These are phyloP conservation scores for Heliconius melpomene DNA, from an alignment of 1,140 invertebrate genomes.

Conservation along the genomic window DNA sequence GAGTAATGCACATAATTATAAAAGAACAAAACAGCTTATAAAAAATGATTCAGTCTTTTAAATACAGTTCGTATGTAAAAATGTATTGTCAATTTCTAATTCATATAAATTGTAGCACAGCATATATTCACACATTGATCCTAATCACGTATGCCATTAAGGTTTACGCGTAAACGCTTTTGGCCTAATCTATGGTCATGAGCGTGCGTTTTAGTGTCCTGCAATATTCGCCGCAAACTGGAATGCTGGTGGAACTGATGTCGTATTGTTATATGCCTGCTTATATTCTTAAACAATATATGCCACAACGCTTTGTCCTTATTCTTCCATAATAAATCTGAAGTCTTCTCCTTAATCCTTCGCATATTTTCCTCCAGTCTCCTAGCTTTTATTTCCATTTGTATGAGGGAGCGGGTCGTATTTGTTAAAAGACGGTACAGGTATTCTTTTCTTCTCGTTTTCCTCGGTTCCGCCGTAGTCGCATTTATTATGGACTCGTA, in stretches of 20 bases:
- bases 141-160: slow-evolving; percentile 16
- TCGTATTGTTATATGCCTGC: slow-evolving; percentile 76
- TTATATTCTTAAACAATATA: slow-evolving; percentile 80
- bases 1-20: background rate
- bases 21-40: slow-evolving; percentile 3
- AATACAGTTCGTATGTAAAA: slow-evolving; percentile 28
- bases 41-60: slow-evolving; percentile 33
- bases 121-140: background rate
- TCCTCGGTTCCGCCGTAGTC: slow-evolving; percentile 59
- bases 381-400: slow-evolving; percentile 81
- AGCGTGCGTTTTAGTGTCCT: slow-evolving; percentile 81
- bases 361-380: slow-evolving; percentile 81
- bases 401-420: slow-evolving; percentile 79
- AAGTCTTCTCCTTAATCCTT: slow-evolving; percentile 80
- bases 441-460: slow-evolving; percentile 74
- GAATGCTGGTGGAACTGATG: slow-evolving; percentile 79
- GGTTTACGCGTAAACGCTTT: slow-evolving; percentile 35
- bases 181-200: slow-evolving; percentile 35
- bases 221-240: slow-evolving; percentile 71
- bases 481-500: slow-evolving; percentile 66
- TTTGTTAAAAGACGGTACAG: slow-evolving; percentile 78
- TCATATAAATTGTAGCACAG: slow-evolving; percentile 9
- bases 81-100: slow-evolving; percentile 35
- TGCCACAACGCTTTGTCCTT: slow-evolving; percentile 80
- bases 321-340: slow-evolving; percentile 81